phyloP scores from a whole-genome alignment of 2,888 invertebrate species.

The Stenodema calcarata region DNA sequence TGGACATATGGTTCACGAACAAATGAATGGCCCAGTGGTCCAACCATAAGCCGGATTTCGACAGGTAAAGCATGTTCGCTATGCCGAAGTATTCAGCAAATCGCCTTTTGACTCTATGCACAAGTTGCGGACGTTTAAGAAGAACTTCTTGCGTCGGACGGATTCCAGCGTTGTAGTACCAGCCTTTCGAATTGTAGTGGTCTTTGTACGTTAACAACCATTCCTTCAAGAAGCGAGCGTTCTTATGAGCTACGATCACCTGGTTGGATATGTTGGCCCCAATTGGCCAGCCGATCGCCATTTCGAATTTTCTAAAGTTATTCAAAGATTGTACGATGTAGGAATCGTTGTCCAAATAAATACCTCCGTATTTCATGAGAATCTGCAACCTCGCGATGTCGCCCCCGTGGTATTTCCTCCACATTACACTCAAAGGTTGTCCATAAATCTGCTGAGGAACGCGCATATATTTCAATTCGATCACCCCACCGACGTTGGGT shows the following conservation, averaged over 20 bases:
- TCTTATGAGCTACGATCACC: constrained; percentile 59
- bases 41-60: constrained; percentile 59
- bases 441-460: constrained; percentile 50
- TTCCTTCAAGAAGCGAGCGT: constrained; percentile 59
- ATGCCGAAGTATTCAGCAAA: constrained; percentile 60
- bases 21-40: constrained; percentile 60
- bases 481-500: constrained; percentile 51
- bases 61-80: constrained; percentile 57
- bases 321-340: constrained; percentile 59
- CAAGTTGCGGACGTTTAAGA: constrained; percentile 59
- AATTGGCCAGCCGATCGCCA: constrained; percentile 59
- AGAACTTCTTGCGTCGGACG: constrained; percentile 61
- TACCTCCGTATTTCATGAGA: constrained; percentile 60
- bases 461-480: constrained; percentile 26
- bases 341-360: constrained; percentile 60
- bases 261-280: constrained; percentile 53
- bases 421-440: constrained; percentile 31
- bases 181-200: constrained; percentile 57
- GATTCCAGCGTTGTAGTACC: constrained; percentile 63
- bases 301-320: constrained; percentile 59
- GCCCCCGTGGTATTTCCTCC: constrained; percentile 44
- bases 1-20: constrained; percentile 60
- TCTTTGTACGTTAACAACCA: constrained; percentile 59
- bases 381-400: constrained; percentile 56
- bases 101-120: constrained; percentile 60